Base-by-base conservation (phyloP, 2,113 vertebrate species). In the Ptilorrhoa leucosticta region DNA sequence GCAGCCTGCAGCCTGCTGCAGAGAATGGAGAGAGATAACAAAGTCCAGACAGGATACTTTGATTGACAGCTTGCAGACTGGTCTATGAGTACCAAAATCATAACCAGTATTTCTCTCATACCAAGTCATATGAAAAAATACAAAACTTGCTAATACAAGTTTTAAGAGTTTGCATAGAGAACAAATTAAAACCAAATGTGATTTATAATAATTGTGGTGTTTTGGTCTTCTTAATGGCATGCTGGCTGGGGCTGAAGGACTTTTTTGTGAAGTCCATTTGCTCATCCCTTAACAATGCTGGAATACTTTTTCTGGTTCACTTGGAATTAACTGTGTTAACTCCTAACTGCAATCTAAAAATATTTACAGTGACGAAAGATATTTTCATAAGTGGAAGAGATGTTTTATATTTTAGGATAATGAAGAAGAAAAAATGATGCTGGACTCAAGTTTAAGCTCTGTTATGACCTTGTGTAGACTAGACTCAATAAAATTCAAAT, bases 1-100 rank as follows among this genome's bases (percentile, higher is more conserved):
- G 94, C 85, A 96, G 79, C 27, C 93, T 79, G 69, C 95, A 96
- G 89, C 27, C 92, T 95, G 75, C 90, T 86, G 76, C 60, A 96
- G 92, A 96, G 93, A 96, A 95, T 92, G 51, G 65, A 88, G 42
- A 45, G 60, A 94, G 94, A 94, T 96, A 96, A 96, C 71, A 56
- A 93, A 92, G 85, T 94, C 87, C 90, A 90, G 83, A 94, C 88
- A 92, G 71, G 75, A 80, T 61, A 83, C 39, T 90, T 77, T 94
- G 94, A 97, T 37, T 94, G 94, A 83, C 92, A 96, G 82, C 66
- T 80, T 15, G 11, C 26, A 86, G 57, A 89, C 50, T 50, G 35
- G 66, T 69, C 70, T 70, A 63, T 0, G 0, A 83, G 30, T 73
- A 70, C 24, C 9, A 2, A 95, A 94, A 95, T 51, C 37, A 47